Evolutionary conservation across 2,888 invertebrate species (phyloP).

Genomic region (Cheilosia soror): DNA sequence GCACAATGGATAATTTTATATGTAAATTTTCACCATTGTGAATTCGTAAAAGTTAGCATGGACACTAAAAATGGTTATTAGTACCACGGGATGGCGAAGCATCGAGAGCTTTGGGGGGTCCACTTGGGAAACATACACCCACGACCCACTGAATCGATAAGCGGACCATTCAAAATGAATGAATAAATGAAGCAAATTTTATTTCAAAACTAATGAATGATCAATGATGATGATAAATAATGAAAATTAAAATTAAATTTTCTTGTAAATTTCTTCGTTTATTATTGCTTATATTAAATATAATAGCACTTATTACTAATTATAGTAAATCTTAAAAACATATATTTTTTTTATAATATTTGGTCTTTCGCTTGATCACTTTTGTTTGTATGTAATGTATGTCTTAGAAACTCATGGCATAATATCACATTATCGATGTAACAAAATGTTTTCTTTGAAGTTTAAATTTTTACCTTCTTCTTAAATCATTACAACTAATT

Average conservation of each 20-base stretch:
- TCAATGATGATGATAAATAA: too few species aligned
- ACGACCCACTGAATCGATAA: too few species aligned
- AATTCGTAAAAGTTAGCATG: too few species aligned
- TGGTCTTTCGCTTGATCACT: constrained; percentile 53
- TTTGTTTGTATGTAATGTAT: neutral
- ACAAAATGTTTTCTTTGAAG: constrained; percentile 23
- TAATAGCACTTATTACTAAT: neutral
- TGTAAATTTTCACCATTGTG: too few species aligned
- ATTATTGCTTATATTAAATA: neutral
- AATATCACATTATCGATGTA: constrained; percentile 65
- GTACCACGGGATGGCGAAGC: too few species aligned
- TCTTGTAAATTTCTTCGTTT: neutral
- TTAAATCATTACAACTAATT: neutral
- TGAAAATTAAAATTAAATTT: neutral
- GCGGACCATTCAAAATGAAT: too few species aligned
- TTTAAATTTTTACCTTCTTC: constrained; percentile 1
- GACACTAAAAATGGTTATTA: too few species aligned
- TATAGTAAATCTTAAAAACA: neutral
- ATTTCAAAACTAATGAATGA: too few species aligned
- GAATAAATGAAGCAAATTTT: too few species aligned
- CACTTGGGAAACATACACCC: too few species aligned
- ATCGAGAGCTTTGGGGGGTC: too few species aligned
- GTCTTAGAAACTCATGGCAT: constrained; percentile 60
- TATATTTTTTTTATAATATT: constrained; percentile 31
- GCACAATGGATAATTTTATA: too few species aligned